phyloP scores from a whole-genome alignment of 2,888 invertebrate genomes.

The Sesia apiformis region DNA sequence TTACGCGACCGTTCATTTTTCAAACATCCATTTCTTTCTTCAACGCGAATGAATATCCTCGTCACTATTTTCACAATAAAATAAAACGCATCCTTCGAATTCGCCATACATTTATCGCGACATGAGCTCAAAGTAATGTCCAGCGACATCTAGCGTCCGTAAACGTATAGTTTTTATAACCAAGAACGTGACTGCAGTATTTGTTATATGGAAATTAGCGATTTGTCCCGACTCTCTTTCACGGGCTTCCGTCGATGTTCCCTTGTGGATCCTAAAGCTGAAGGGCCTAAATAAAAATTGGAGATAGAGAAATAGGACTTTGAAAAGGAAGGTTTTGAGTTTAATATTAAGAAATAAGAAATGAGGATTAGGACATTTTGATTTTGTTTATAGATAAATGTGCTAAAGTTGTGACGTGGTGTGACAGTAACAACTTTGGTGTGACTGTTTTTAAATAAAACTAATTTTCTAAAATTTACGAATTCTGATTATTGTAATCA shows the following conservation, averaged over 20 bases:
- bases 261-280: not conserved
- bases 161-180: slow-evolving; percentile 59
- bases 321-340: too few relatives aligned
- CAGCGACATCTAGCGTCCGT: slow-evolving; percentile 14
- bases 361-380: not conserved
- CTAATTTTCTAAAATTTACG: not conserved
- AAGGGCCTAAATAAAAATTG: too few relatives aligned
- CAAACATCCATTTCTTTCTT: too few relatives aligned
- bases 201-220: slow-evolving; percentile 75
- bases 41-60: too few relatives aligned
- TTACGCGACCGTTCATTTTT: too few relatives aligned
- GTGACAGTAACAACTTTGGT: not conserved
- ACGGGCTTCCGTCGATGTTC: slow-evolving; percentile 30
- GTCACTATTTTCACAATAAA: too few relatives aligned
- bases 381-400: not conserved
- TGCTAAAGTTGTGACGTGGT: not conserved
- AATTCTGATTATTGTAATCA: not conserved
- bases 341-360: too few relatives aligned
- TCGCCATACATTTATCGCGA: not conserved
- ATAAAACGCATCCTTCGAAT: not conserved
- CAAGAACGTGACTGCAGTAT: slow-evolving; percentile 71
- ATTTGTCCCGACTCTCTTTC: slow-evolving; percentile 55
- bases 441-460: not conserved
- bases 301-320: too few relatives aligned
- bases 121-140: not conserved